phyloP scores from a whole-genome alignment of 2,797 vertebrate species.

The Yasuhikotakia modesta region DNA sequence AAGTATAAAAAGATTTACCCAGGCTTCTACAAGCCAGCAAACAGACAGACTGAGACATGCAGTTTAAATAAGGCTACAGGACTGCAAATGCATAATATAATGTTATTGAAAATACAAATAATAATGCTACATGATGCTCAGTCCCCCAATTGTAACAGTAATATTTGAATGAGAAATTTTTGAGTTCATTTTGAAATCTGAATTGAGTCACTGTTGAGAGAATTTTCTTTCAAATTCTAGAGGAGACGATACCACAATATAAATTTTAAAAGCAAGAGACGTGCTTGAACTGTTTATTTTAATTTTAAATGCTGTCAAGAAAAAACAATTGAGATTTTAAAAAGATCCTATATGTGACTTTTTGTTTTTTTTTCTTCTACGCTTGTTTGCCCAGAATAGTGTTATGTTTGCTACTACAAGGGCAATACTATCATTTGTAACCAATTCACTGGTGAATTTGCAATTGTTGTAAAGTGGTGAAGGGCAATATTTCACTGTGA shows the following conservation, averaged over 20 bases:
- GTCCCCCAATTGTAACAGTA: too few species aligned
- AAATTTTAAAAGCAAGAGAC: not conserved
- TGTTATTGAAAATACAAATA: too few species aligned
- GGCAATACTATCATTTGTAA: constrained; percentile 26
- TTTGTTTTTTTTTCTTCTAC: not conserved
- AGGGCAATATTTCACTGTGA: constrained; percentile 16
- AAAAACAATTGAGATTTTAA: not conserved
- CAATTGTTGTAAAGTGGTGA: constrained; percentile 11
- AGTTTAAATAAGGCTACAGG: not conserved
- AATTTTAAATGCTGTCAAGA: not conserved
- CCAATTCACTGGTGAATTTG: constrained; percentile 8
- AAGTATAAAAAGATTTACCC: constrained; percentile 7
- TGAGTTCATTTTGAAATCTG: too few species aligned
- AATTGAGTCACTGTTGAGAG: too few species aligned
- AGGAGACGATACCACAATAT: too few species aligned
- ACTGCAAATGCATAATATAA: too few species aligned
- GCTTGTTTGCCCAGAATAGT: not conserved
- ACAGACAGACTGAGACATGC: not conserved
- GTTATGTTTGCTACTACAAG: not conserved
- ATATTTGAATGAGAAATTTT: too few species aligned
- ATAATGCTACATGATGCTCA: too few species aligned
- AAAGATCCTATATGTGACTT: not conserved
- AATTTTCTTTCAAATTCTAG: too few species aligned
- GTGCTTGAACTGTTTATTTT: not conserved
- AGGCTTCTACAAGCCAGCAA: constrained; percentile 9